Evolutionary conservation across 2,113 vertebrate genomes (phyloP).

Genomic region (Ivindomyrus marchei): DNA sequence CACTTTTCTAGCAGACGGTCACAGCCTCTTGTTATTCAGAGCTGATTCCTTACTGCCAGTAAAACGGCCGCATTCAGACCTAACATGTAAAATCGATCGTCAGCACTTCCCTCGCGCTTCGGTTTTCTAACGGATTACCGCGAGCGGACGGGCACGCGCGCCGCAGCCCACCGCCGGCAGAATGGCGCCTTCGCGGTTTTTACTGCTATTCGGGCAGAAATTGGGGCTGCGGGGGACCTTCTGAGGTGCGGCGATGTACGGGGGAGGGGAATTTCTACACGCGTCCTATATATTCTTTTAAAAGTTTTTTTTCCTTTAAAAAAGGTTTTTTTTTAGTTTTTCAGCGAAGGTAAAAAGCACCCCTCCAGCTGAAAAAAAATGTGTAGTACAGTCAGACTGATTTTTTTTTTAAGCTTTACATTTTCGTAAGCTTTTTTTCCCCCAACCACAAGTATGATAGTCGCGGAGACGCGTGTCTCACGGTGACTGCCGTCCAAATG

Average conservation of each 20-base stretch:
- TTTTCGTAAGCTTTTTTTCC: neutral
- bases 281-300: neutral
- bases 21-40: neutral
- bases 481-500: neutral
- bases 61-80: conserved; percentile 7
- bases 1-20: neutral
- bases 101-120: conserved; percentile 1
- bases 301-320: neutral
- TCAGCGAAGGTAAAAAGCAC: neutral
- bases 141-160: neutral
- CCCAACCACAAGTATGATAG: neutral
- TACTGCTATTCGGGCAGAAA: conserved; percentile 19
- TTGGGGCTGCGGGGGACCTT: conserved; percentile 18
- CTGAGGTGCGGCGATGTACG: neutral
- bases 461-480: neutral
- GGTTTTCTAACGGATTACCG: neutral
- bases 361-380: neutral
- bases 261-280: neutral
- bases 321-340: neutral
- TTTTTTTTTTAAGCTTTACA: neutral
- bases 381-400: neutral
- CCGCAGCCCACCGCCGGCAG: neutral
- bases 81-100: conserved; percentile 18
- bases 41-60: conserved; percentile 9
- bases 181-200: conserved; percentile 2